Evolutionary conservation across 2,113 vertebrate genomes (phyloP), one percentile per base, ranked within the genome.

Genomic region (Sinocyclocheilus rhinocerous): DNA sequence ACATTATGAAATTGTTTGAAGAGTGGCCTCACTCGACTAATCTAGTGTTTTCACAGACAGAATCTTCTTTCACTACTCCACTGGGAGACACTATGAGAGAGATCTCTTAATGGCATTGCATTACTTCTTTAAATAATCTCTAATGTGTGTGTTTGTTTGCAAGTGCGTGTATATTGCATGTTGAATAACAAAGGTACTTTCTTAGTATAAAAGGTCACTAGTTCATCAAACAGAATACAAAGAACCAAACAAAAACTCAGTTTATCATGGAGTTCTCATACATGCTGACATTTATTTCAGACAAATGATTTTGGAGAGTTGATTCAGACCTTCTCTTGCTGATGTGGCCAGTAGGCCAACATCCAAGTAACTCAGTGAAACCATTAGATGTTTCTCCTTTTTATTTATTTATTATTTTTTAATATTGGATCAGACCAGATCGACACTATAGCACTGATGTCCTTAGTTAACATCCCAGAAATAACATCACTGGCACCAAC

Each of bases 281-380:
- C 29, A 6, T 59, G 61, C 24, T 36, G 84, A 72, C 67, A 87
- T 82, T 55, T 80, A 79, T 84, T 84, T 63, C 6, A 36, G 63
- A 59, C 81, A 63, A 86, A 29, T 84, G 39, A 72, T 42, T 73
- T 84, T 45, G 50, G 65, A 55, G 63, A 24, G 85, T 86, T 85
- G 89, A 84, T 42, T 45, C 36, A 87, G 70, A 73, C 12, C 1
- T 26, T 67, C 45, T 42, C 61, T 72, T 87, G 88, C 87, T 87
- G 87, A 87, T 89, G 86, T 89, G 80, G 63, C 86, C 33, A 79
- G 65, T 48, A 75, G 84, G 52, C 84, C n/a, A 63, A 72, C 57
- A 7, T 84, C 84, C 86, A 90, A 65, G n/a, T 10, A 79, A n/a
- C 42, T 69, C n/a, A 11, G 42, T 76, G 33, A 81, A 75, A 39